Conservation (phyloP, 2,113 vertebrate genomes). For the Sceloporus tristichus region DNA sequence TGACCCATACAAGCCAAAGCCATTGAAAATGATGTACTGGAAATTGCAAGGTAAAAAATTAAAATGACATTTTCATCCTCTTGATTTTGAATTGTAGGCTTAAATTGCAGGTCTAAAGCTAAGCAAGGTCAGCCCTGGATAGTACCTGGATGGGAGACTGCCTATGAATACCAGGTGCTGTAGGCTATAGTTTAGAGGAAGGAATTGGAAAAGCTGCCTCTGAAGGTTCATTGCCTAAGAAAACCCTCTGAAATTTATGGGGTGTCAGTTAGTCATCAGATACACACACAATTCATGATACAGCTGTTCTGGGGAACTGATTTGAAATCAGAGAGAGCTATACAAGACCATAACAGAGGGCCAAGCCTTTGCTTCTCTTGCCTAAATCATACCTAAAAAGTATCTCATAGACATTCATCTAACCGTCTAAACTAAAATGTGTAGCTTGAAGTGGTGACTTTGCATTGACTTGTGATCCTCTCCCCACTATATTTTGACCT, state of each 20-base stretch:
- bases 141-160: too few species aligned
- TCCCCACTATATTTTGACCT: too few species aligned
- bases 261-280: too few species aligned
- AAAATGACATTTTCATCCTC: not conserved
- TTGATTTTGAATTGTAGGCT: not conserved
- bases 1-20: not conserved
- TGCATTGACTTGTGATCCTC: not conserved
- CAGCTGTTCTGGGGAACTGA: not conserved
- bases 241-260: too few species aligned
- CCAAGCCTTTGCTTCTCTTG: not conserved
- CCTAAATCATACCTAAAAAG: not conserved
- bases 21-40: not conserved
- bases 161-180: too few species aligned
- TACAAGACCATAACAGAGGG: not conserved
- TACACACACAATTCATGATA: not conserved
- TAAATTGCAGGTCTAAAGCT: too few species aligned
- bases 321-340: not conserved
- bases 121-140: too few species aligned
- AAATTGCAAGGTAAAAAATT: not conserved
- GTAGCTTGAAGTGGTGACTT: too few species aligned
- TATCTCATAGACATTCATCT: too few species aligned
- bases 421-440: not conserved
- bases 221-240: too few species aligned
- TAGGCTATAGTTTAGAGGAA: too few species aligned
- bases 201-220: too few species aligned